Evolutionary conservation across 1,140 invertebrate genomes (phyloP).

Genomic region (Pseudachorutes palmiensis): DNA sequence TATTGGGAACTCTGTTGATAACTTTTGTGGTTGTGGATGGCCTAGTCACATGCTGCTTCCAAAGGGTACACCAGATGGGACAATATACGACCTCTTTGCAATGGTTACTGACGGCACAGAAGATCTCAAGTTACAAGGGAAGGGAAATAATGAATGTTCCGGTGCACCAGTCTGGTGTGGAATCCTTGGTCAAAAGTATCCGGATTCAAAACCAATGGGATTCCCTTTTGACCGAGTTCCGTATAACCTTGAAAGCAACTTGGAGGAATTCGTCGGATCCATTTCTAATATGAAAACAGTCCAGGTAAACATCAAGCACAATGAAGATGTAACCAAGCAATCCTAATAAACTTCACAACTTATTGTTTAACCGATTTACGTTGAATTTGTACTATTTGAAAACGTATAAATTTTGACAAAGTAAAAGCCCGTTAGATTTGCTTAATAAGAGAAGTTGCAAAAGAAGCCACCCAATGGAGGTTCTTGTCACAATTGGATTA

Average conservation of each 20-base stretch:
- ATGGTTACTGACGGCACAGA: slow-evolving; percentile 68
- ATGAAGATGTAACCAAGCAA: too few relatives aligned
- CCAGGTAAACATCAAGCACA: too few relatives aligned
- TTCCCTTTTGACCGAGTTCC: slow-evolving; percentile 17
- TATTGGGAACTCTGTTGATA: neutral
- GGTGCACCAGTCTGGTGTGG: slow-evolving; percentile 49
- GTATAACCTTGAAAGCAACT: neutral
- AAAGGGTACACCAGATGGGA: slow-evolving; percentile 61
- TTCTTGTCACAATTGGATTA: too few relatives aligned
- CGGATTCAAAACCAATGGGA: slow-evolving; percentile 63
- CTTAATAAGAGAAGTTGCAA: too few relatives aligned
- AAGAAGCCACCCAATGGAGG: too few relatives aligned
- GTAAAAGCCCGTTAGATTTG: too few relatives aligned
- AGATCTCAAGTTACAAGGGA: slow-evolving; percentile 48
- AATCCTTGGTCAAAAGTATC: slow-evolving; percentile 60
- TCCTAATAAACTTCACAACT: too few relatives aligned
- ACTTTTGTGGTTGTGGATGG: slow-evolving; percentile 71
- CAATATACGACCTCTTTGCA: slow-evolving; percentile 61
- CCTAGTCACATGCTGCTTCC: slow-evolving; percentile 74
- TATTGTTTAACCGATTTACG: too few relatives aligned
- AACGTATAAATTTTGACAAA: too few relatives aligned
- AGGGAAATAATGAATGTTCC: slow-evolving; percentile 53
- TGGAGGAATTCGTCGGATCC: neutral
- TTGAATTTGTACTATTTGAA: too few relatives aligned
- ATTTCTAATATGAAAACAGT: slow-evolving; percentile 6